Percentiles rank a stretch among this genome's conserved stretches.
phyloP scores from a whole-genome alignment of 2,888 invertebrate species.

The Anoplius nigerrimus region DNA sequence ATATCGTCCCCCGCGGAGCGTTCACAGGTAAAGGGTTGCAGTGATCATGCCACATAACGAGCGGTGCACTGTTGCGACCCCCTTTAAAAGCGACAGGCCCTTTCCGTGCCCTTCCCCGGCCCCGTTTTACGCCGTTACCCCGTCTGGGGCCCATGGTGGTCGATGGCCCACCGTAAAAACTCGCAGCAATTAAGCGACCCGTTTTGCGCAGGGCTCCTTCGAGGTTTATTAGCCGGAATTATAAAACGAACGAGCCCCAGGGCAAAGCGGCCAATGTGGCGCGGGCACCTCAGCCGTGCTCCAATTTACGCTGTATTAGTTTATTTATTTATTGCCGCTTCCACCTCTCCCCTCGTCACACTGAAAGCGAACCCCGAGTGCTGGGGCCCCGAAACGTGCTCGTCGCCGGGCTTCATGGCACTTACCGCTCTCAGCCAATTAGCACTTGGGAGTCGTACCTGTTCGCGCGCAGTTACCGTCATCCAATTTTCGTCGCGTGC shows the following conservation, averaged over 20 bases:
- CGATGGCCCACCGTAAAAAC: slow-evolving; percentile 43
- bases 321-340: slow-evolving; percentile 51
- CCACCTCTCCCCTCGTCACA: background rate
- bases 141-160: background rate
- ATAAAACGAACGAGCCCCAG: slow-evolving; percentile 39
- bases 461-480: slow-evolving; percentile 23
- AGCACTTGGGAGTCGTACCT: slow-evolving; percentile 27
- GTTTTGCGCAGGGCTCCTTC: slow-evolving; percentile 34
- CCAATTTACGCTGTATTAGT: slow-evolving; percentile 54
- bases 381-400: slow-evolving; percentile 10
- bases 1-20: slow-evolving; percentile 16
- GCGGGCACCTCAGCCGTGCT: slow-evolving; percentile 35
- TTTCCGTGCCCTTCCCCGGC: background rate
- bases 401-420: slow-evolving; percentile 3
- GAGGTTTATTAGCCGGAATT: slow-evolving; percentile 50
- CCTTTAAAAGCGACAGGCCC: background rate
- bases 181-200: slow-evolving; percentile 43
- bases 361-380: background rate
- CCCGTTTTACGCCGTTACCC: slow-evolving; percentile 38
- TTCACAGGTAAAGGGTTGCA: slow-evolving; percentile 43
- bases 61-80: slow-evolving; percentile 13
- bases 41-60: slow-evolving; percentile 54
- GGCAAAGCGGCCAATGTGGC: background rate
- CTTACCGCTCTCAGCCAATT: slow-evolving; percentile 28
- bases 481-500: slow-evolving; percentile 27